Evolutionary conservation across 2,888 invertebrate genomes (phyloP), one percentile per base, ranked within the genome.

Genomic region (Volucella inanis): DNA sequence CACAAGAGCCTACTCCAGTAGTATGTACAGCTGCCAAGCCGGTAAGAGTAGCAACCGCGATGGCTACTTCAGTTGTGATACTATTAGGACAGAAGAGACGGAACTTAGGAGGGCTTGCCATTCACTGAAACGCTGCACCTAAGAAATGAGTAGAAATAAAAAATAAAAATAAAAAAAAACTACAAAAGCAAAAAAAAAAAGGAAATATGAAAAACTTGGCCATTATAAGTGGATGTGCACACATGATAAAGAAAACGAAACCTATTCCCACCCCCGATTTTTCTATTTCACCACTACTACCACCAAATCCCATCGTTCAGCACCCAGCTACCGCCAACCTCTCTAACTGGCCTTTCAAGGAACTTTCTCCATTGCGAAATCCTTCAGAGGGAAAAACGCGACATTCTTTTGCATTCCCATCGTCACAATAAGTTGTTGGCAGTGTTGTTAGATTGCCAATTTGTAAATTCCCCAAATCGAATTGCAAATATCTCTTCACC

Each of bases 41-140:
- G 81, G 85, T 85, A 77, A 81, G 85, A 85, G 85, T 85, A 81
- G 81, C 85, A 85, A 85, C 85, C 85, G 85, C 85, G 85, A 85
- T 85, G 85, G 85, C 85, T 85, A 85, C 85, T 85, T 85, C 81
- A 85, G 81, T 81, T 81, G 85, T 68, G 85, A 84, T 84, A 80
- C 75, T 75, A 75, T 76, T 80, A 75, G 61, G 54, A 49, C 67
- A 15, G 6, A 31, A 6, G 55, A 38, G 14, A 57, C 68, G 59
- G 55, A 50, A 15, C 8, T 57, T 62, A 43, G 38, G n/a, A 61
- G 74, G 50, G 12, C 47, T 61, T 52, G 50, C 64, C 71, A 62
- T 71, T 79, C 47, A 79, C 71, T 70, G 65, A 72, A 71, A 79
- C 22, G 79, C 67, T 47, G 72, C 59, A 81, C 72, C 76, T 71